Base-by-base conservation (phyloP, 2,113 vertebrate genomes). In the Brienomyrus longianalis region DNA sequence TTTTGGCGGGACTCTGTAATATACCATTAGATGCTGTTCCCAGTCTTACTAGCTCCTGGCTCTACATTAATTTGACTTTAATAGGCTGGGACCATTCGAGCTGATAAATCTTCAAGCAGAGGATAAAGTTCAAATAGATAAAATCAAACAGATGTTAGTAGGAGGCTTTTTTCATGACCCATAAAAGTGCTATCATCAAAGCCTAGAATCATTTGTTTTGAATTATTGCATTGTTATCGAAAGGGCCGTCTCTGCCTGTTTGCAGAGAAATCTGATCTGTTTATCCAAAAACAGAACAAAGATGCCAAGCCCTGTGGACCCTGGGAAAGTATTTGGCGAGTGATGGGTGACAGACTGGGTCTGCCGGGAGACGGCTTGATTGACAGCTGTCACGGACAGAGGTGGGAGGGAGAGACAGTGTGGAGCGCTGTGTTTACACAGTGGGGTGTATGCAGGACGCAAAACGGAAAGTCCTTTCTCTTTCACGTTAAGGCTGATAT, bases 71-170 rank as follows among this genome's bases (percentile, higher is more conserved):
- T 96, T 95, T 96, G 97, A 95, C 96, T 98, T 98, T 97, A 98
- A 98, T 97, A 97, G 97, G 95, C 96, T 95, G 95, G 96, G 96
- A 97, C 95, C 96, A 97, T 97, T 97, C 97, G 96, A 97, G 97
- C 97, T 97, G 97, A 98, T 99, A 99, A 98, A 99, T 99, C 98
- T 97, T 97, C 97, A 94, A 95, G 96, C 96, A 92, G 96, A 96
- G 98, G 97, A 98, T 98, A 99, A 99, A 99, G 98, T 99, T 99
- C 98, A 99, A 97, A 96, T 96, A 98, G 98, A 99, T 99, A 98
- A 99, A 99, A 99, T 99, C 98, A 98, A 99, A 98, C 98, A 99
- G 98, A 99, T 99, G 98, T 99, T 97, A 96, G 97, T 94, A 95
- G 96, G 97, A 97, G 98, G 97, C 96, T 96, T 97, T 97, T 97